A percentile compares a stretch with the other conserved stretches of the same genome.
Evolutionary conservation across 2,797 vertebrate species (phyloP).

Genomic region (Botia almorhae): DNA sequence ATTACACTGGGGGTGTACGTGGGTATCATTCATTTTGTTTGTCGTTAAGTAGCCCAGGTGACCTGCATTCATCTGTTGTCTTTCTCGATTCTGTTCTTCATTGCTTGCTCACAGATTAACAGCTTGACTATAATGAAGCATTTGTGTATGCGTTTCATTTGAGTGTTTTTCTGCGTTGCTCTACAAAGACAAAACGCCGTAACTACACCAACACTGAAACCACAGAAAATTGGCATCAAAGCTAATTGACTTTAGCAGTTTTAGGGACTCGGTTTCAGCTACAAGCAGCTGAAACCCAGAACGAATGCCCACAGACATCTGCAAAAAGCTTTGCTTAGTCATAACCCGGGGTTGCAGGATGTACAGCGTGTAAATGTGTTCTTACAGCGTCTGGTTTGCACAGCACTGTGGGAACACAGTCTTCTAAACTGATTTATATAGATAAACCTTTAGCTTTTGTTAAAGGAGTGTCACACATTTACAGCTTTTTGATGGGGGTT

Average conservation of each 20-base stretch:
- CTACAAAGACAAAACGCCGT: not conserved
- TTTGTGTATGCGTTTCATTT: not conserved
- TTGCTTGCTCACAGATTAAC: not conserved
- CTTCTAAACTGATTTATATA: not conserved
- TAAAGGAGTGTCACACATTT: slow-evolving; percentile 1
- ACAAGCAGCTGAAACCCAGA: not conserved
- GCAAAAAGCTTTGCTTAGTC: not conserved
- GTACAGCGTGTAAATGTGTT: too few species aligned
- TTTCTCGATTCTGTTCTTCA: not conserved
- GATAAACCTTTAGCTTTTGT: not conserved
- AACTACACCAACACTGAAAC: not conserved
- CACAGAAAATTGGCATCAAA: not conserved
- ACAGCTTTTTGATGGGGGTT: not conserved
- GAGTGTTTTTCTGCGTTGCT: too few species aligned
- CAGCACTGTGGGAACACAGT: not conserved
- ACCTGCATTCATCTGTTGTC: slow-evolving; percentile 10
- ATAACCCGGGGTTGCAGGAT: not conserved
- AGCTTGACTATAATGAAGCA: not conserved
- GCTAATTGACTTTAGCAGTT: not conserved
- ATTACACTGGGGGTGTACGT: not conserved
- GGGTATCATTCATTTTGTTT: slow-evolving; percentile 13
- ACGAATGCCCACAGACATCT: not conserved
- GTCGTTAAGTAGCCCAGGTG: not conserved
- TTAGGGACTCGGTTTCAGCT: not conserved
- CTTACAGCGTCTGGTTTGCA: not conserved